A percentile compares a stretch with the other conserved stretches of the same genome.
These are phyloP conservation scores for Babylonia areolata DNA, from an alignment of 1,140 invertebrate genomes.

Conservation along the genomic window DNA sequence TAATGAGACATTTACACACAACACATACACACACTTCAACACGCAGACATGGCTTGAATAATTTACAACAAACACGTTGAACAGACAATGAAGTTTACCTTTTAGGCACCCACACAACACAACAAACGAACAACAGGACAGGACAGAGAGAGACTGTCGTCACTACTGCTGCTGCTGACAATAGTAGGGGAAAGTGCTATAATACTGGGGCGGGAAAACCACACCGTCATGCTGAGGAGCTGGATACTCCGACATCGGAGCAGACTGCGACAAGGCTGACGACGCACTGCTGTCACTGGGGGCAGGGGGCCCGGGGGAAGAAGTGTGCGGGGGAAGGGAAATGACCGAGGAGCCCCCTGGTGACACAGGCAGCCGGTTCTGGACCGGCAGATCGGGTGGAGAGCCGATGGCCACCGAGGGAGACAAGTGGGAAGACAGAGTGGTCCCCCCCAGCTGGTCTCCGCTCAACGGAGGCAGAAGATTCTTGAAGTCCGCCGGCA, in stretches of 20 bases:
- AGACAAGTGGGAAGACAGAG: not conserved
- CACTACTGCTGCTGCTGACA: not conserved
- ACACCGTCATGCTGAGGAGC: not conserved
- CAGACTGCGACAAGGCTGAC: not conserved
- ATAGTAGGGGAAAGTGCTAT: constrained; percentile 11
- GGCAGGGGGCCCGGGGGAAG: not conserved
- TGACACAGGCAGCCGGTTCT: not conserved
- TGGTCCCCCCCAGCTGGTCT: not conserved
- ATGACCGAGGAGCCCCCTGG: not conserved
- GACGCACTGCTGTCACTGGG: constrained; percentile 13
- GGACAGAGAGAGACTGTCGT: not conserved
- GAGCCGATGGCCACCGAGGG: not conserved
- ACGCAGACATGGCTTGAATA: too few species aligned
- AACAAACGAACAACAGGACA: too few species aligned
- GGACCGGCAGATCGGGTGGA: constrained; percentile 1
- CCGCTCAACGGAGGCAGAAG: not conserved
- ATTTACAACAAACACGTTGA: too few species aligned
- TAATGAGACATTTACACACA: too few species aligned
- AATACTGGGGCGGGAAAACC: constrained; percentile 11
- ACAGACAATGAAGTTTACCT: too few species aligned
- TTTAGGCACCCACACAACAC: too few species aligned
- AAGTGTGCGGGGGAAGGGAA: not conserved
- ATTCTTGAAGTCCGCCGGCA: not conserved
- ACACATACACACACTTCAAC: too few species aligned
- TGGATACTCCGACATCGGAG: not conserved